A percentile compares a stretch with the other conserved stretches of the same genome.
Conservation (phyloP, 2,888 invertebrate species). For the Cerceris rybyensis region DNA sequence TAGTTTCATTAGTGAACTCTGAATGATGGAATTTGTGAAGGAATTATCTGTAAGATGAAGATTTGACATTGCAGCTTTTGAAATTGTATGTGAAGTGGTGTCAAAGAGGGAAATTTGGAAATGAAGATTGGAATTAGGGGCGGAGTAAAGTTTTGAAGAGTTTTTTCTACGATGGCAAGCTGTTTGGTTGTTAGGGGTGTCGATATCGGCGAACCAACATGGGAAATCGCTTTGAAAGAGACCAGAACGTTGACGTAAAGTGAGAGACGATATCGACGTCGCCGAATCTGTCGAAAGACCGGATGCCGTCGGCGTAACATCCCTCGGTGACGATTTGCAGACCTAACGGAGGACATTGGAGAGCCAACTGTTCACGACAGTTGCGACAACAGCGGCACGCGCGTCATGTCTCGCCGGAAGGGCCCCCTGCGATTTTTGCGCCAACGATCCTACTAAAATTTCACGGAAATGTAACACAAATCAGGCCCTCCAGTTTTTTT, state of each 20-base stretch:
- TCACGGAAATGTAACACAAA: background rate
- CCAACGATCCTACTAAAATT: background rate
- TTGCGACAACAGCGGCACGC: slow-evolving; percentile 75
- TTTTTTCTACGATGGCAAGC: no score
- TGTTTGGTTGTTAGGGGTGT: no score
- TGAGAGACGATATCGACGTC: slow-evolving; percentile 33
- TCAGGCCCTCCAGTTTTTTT: no score
- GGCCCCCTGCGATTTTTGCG: slow-evolving; percentile 51
- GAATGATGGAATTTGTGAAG: no score
- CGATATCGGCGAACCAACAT: no score
- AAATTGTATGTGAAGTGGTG: no score
- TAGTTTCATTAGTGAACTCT: no score
- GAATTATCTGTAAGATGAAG: no score
- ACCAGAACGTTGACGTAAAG: slow-evolving; percentile 25
- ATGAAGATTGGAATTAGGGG: no score
- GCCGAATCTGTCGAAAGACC: slow-evolving; percentile 48
- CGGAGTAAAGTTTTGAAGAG: no score
- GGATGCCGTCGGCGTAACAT: slow-evolving; percentile 59
- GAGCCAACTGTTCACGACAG: slow-evolving; percentile 67
- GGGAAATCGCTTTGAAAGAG: background rate
- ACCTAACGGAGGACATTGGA: slow-evolving; percentile 50
- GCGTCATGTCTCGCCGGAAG: slow-evolving; percentile 55
- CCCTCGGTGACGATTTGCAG: slow-evolving; percentile 62
- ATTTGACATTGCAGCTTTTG: no score
- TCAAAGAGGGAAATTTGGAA: no score